Percentiles rank a stretch among this genome's conserved stretches.
These are phyloP conservation scores for Musca vetustissima DNA, from an alignment of 1,140 invertebrate species.

Conservation along the genomic window DNA sequence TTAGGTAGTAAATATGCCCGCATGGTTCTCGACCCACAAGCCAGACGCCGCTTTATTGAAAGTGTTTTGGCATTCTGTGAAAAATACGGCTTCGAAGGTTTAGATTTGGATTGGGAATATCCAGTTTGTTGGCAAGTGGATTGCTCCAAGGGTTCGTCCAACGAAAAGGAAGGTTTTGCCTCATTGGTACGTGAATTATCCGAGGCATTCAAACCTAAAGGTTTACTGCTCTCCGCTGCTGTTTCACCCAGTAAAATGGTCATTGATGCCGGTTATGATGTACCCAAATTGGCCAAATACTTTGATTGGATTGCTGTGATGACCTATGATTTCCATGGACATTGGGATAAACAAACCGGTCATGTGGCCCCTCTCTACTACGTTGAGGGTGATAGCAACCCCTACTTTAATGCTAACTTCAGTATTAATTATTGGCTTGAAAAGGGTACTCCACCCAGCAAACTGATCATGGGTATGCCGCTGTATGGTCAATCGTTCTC, in stretches of 20 bases:
- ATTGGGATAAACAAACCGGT: constrained; percentile 88
- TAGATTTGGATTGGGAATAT: constrained; percentile 89
- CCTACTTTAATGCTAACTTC: constrained; percentile 80
- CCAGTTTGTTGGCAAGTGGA: constrained; percentile 75
- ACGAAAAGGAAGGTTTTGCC: constrained; percentile 76
- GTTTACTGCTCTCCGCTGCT: constrained; percentile 75
- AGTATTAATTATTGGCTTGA: constrained; percentile 80
- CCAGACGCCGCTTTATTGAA: constrained; percentile 70
- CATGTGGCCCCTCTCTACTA: constrained; percentile 82
- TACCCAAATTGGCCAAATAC: constrained; percentile 68
- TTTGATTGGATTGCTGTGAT: constrained; percentile 89
- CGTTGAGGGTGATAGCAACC: constrained; percentile 70
- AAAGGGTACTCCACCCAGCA: constrained; percentile 72
- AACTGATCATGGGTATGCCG: constrained; percentile 80
- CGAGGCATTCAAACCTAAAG: constrained; percentile 68
- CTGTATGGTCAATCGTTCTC: constrained; percentile 84
- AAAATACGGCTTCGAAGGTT: constrained; percentile 80
- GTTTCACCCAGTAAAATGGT: constrained; percentile 83
- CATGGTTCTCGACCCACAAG: constrained; percentile 73
- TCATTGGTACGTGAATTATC: constrained; percentile 71
- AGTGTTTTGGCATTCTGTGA: constrained; percentile 75
- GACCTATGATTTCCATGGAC: constrained; percentile 88
- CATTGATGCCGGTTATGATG: constrained; percentile 79
- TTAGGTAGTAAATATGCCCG: constrained; percentile 82
- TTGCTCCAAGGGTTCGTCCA: constrained; percentile 72